Conservation (phyloP, 2,888 invertebrate genomes). For the Ormyrus rosae region DNA sequence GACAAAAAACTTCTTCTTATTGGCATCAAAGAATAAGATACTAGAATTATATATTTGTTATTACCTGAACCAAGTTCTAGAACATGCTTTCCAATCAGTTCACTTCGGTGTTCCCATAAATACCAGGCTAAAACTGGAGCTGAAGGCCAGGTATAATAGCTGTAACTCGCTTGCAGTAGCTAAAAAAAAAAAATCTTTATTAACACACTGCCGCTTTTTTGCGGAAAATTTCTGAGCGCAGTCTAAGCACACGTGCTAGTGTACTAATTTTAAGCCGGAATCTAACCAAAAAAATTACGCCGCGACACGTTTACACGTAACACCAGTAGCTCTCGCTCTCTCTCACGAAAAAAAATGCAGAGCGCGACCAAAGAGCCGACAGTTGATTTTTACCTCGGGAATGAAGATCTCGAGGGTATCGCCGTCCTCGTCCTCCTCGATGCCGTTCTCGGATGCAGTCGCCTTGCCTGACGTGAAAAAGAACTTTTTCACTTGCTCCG, state of each 20-base stretch:
- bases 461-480: conserved; percentile 84
- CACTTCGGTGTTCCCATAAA: conserved; percentile 82
- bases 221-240: no score
- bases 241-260: conserved; percentile 12
- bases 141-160: conserved; percentile 97
- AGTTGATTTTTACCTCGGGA: conserved; percentile 80
- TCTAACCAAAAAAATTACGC: conserved; percentile 1
- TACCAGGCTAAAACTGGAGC: conserved; percentile 96
- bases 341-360: no score
- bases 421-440: conserved; percentile 77
- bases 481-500: conserved; percentile 88
- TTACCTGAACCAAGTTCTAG: conserved; percentile 90
- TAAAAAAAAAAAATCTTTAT: conserved; percentile 72
- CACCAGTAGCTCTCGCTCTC: conserved; percentile 22
- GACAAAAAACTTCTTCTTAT: neutral
- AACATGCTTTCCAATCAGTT: conserved; percentile 80
- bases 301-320: conserved; percentile 17
- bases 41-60: conserved; percentile 5
- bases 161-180: conserved; percentile 91
- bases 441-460: conserved; percentile 44
- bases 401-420: conserved; percentile 88
- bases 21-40: neutral
- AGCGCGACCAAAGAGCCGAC: no score
- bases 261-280: neutral
- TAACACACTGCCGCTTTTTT: no score